These are phyloP conservation scores for Habroteleia sp. DNA, from an alignment of 2,888 invertebrate genomes.

Conservation along the genomic window DNA sequence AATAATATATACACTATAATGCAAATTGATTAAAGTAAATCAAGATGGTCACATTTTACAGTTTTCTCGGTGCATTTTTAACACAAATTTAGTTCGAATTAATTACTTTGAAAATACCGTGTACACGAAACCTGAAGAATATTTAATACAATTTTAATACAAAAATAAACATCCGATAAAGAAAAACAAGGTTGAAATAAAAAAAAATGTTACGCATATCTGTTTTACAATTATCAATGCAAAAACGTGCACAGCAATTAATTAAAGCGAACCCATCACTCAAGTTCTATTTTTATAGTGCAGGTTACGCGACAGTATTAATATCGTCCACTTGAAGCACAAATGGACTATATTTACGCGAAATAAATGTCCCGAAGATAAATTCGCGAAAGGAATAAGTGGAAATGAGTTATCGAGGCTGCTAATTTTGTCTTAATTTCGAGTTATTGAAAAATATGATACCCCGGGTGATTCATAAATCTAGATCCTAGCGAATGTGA, in stretches of 20 bases:
- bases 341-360: constrained; percentile 38
- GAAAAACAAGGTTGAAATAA: too few relatives aligned
- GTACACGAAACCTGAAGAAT: too few relatives aligned
- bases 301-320: neutral
- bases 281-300: neutral
- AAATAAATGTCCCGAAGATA: constrained; percentile 38
- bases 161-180: too few relatives aligned
- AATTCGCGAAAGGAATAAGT: constrained; percentile 6
- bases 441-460: constrained; percentile 36
- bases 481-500: constrained; percentile 18
- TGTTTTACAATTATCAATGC: too few relatives aligned
- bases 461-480: constrained; percentile 28
- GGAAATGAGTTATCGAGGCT: constrained; percentile 22
- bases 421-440: constrained; percentile 45
- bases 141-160: too few relatives aligned
- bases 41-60: too few relatives aligned
- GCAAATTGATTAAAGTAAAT: too few relatives aligned
- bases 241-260: neutral
- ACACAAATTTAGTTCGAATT: too few relatives aligned
- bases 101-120: too few relatives aligned
- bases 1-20: too few relatives aligned
- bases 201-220: too few relatives aligned
- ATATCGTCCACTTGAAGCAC: constrained; percentile 5
- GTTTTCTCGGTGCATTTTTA: too few relatives aligned
- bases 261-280: neutral